Percentiles rank a stretch among this genome's conserved stretches.
Evolutionary conservation across 2,888 invertebrate genomes (phyloP).

Genomic region (Synanthedon tipuliformis): DNA sequence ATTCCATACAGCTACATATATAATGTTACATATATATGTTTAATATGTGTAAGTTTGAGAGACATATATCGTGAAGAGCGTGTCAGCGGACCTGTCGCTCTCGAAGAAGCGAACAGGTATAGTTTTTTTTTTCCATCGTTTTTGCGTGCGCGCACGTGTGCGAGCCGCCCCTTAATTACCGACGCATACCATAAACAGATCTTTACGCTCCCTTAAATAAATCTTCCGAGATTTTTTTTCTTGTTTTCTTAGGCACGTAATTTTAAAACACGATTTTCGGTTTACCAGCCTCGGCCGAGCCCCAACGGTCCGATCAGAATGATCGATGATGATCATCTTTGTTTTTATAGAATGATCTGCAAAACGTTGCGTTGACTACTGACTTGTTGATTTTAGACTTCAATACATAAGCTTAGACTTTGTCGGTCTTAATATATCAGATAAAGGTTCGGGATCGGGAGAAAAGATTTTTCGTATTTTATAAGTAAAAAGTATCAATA

Average conservation of each 20-base stretch:
- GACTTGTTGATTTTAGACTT: not conserved
- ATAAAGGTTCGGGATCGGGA: too few species aligned
- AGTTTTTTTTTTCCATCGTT: slow-evolving; percentile 57
- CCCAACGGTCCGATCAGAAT: slow-evolving; percentile 32
- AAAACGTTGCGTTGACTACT: slow-evolving; percentile 9
- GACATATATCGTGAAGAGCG: slow-evolving; percentile 33
- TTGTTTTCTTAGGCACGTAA: slow-evolving; percentile 63
- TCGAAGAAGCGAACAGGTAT: slow-evolving; percentile 57
- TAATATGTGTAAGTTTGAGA: slow-evolving; percentile 36
- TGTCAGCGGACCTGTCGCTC: slow-evolving; percentile 67
- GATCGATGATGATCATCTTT: slow-evolving; percentile 57
- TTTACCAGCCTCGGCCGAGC: slow-evolving; percentile 39
- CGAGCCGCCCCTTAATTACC: slow-evolving; percentile 66
- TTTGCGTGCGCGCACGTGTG: slow-evolving; percentile 66
- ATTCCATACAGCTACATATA: not conserved
- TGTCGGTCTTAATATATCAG: too few species aligned
- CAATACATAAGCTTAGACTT: too few species aligned
- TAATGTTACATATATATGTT: not conserved
- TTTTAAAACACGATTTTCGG: slow-evolving; percentile 53
- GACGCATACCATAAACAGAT: slow-evolving; percentile 71
- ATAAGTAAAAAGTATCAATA: too few species aligned
- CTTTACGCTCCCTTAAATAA: slow-evolving; percentile 71
- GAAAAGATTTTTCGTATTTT: too few species aligned
- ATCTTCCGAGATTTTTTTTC: slow-evolving; percentile 51
- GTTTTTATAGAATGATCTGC: slow-evolving; percentile 56